Base-by-base conservation (phyloP, 2,888 invertebrate genomes). In the Tetropium fuscum region DNA sequence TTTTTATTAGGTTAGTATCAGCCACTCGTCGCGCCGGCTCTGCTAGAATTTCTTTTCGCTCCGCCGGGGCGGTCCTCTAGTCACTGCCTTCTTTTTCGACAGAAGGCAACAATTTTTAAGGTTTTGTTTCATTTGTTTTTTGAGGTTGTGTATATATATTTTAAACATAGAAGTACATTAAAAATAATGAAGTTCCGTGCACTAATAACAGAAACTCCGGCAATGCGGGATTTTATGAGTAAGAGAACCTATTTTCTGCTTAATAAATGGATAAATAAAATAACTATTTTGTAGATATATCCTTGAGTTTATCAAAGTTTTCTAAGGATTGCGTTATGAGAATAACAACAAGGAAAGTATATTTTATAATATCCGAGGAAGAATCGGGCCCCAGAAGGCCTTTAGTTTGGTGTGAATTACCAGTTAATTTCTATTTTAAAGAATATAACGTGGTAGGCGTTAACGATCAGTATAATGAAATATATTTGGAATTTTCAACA, bases 371-470 rank as follows among this genome's bases (percentile, higher is more conserved):
- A 1, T 88, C 89, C 60, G 91, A 92, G 73, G 93, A 94, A 67
- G 88, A 86, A 57, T 81, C 81, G 32, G 87, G 86, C 0, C 86
- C 87, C 0, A 76, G 79, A 63, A 78, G 78, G 58, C 83, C 85
- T n/a, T 83, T 87, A 11, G 85, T 92, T 0, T 95, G 94, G 94
- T 91, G 90, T 67, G 90, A 90, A 79, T 83, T 95, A 53, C 86
- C 88, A 1, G 87, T 89, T 57, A 81, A 83, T 8, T 87, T 92
- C 79, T 96, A 94, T 82, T 97, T 96, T 80, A 88, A 88, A 51
- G 93, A 95, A 74, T 97, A 92, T 76, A 87, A 87, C 66, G 87
- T 97, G 85, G 87, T 87, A 64, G 95, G 95, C 0, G 85, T 93
- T 1, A 90, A 89, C 53, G 87, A 88, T 8, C 87, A 86, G 48